These are phyloP conservation scores for Minunthozetes semirufus DNA, from an alignment of 2,888 invertebrate genomes.

Conservation along the genomic window DNA sequence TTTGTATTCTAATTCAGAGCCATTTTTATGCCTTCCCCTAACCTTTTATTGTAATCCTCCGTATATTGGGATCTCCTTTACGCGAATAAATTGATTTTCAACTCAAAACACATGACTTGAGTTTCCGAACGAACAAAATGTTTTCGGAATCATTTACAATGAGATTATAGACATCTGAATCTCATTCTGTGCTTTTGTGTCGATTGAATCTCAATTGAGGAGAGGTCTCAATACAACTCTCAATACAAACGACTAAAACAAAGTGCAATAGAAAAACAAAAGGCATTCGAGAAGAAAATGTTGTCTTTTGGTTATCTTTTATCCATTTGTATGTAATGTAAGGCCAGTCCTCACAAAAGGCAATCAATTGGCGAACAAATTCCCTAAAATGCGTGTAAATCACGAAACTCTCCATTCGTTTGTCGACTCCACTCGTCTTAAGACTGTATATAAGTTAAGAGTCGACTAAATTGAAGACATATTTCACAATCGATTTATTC, in stretches of 20 bases:
- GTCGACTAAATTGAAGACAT: not conserved
- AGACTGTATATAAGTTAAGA: not conserved
- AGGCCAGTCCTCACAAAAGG: not conserved
- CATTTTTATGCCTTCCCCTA: not conserved
- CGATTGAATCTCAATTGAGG: not conserved
- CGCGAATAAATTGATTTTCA: not conserved
- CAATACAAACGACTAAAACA: not conserved
- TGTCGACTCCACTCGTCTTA: not conserved
- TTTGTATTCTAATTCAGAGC: not conserved
- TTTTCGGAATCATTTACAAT: slow-evolving; percentile 27
- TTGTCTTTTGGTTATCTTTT: not conserved
- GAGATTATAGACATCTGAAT: slow-evolving; percentile 19
- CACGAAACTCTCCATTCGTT: not conserved
- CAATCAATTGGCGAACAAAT: not conserved
- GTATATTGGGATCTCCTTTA: not conserved
- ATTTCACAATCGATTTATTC: not conserved
- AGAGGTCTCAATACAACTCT: not conserved
- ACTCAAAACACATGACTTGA: slow-evolving; percentile 4
- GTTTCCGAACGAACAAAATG: not conserved
- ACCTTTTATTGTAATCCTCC: not conserved
- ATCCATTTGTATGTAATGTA: slow-evolving; percentile 20
- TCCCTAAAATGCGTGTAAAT: slow-evolving; percentile 8
- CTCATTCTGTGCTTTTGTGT: not conserved
- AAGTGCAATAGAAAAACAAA: slow-evolving; percentile 9
- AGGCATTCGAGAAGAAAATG: not conserved